Evolutionary conservation across 2,888 invertebrate genomes (phyloP).

Genomic region (Orgyia antiqua): DNA sequence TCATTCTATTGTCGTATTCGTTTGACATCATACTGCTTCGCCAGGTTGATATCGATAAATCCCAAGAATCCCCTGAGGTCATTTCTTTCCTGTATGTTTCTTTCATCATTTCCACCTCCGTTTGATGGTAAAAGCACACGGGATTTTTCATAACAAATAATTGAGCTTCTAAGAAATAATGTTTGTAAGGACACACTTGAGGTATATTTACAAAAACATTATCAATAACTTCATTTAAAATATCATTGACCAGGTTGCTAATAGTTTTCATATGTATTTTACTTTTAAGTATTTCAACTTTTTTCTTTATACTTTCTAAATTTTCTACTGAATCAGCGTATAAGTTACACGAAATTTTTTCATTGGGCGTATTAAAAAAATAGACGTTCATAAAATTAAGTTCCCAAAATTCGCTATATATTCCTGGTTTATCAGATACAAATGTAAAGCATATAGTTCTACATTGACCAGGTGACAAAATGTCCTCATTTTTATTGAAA

Average conservation of each 20-base stretch:
- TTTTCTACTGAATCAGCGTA: constrained; percentile 53
- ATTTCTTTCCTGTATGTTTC: constrained; percentile 43
- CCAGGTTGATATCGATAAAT: constrained; percentile 56
- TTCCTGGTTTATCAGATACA: constrained; percentile 48
- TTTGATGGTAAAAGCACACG: constrained; percentile 64
- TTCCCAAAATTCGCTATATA: constrained; percentile 69
- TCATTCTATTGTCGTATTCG: constrained; percentile 57
- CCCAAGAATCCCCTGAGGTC: constrained; percentile 41
- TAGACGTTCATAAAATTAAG: constrained; percentile 58
- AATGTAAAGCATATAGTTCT: constrained; percentile 68
- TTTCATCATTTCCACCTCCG: constrained; percentile 54
- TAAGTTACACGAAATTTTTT: constrained; percentile 48
- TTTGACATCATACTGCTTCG: constrained; percentile 51
- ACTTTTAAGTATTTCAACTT: constrained; percentile 36
- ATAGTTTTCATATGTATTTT: constrained; percentile 40
- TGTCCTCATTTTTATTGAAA: constrained; percentile 76
- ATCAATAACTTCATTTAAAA: constrained; percentile 37
- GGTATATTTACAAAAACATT: constrained; percentile 39
- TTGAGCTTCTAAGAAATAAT: constrained; percentile 55
- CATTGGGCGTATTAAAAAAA: constrained; percentile 45
- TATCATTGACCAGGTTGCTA: constrained; percentile 29
- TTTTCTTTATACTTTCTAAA: constrained; percentile 27
- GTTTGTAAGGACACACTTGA: constrained; percentile 53
- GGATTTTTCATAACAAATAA: constrained; percentile 64
- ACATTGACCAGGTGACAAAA: constrained; percentile 70